Base-by-base conservation (phyloP, 2,797 vertebrate species). In the Brotula barbata region DNA sequence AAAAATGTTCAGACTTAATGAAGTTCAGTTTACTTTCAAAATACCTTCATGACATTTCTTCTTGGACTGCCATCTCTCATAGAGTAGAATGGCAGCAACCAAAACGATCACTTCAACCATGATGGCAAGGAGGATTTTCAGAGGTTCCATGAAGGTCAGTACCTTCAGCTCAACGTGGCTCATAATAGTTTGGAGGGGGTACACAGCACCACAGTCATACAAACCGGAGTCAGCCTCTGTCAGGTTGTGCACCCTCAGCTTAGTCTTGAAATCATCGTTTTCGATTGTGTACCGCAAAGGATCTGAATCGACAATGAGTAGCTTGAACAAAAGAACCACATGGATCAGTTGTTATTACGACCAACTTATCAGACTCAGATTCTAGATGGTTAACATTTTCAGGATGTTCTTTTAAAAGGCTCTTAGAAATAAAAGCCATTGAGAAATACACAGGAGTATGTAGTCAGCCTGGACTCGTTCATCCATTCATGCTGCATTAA, bases 111-210 rank as follows among this genome's bases (percentile, higher is more conserved):
- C 96, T 68, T 96, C 95, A 0, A 71, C 73, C 48, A 91, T 46
- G 52, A 97, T 87, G 50, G 58, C 90, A 2, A 95, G 1, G 72
- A 98, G 97, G 0, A 92, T 93, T 71, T 95, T 98, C 54, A 98
- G 90, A 21, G 96, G 95, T 50, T 88, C 93, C 13, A 76, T 9
- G 37, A 92, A 83, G 19, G 83, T 91, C 49, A 97, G 87, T 46
- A 98, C 92, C 53, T 55, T 90, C 12, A 98, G 81, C 0, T 89
- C 33, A 43, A 92, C 7, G 0, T 25, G 76, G 8, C 73, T 60
- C 64, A 77, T 59, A 0, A 83, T 85, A 45, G 62, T 70, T 4
- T 86, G 77, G 28, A 94, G 68, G 3, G 51, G 16, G 66, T 94
- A 97, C 31, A 76, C 20, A 0, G 94, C 94, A 0, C 77, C 87